Evolutionary conservation across 2,888 invertebrate species (phyloP), one percentile per base, ranked within the genome.

Genomic region (Pycnomerus fuliginosus): DNA sequence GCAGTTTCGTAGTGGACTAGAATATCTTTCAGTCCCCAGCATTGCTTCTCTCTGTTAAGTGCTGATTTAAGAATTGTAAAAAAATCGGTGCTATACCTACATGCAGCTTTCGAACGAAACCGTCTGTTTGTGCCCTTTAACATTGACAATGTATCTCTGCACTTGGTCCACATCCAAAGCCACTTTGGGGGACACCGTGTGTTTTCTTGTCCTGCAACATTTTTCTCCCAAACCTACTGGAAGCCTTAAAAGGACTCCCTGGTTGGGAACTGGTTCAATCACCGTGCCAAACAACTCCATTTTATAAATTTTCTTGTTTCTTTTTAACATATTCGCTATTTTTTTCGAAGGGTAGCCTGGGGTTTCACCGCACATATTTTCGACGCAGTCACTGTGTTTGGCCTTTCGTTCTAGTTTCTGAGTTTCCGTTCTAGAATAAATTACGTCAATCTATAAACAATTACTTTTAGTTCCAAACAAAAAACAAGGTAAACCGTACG

Each of bases 131-230:
- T 38, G 33, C 4, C 35, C 16, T 5, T 42, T 28, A 10, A 40
- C 16, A 28, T 51, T 51, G 10, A 36, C 49, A 11, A 53, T 48
- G 8, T 16, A 12, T 23, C 44, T 32, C 4, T 31, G 20, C 10
- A 29, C 27, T 4, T 33, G 17, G 15, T 45, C 25, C 5, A 36
- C 28, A 32, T 53, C 51, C 10, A 10, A 25, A 4, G 25, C 25
- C 5, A 25, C 25, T 25, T 25, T 25, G 3, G 25, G 25, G 11
- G 10, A 25, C 8, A 25, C 25, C 11, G 25, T 25, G 3, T 10
- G 10, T 10, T 10, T 25, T 25, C 10, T 25, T 12, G 25, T 25
- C 10, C 11, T 12, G 11, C 25, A 25, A 25, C 5, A 25, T 25
- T 25, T 10, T 25, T 10, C 10, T 25, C 25, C 3, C 11, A 8